These are phyloP conservation scores for Xylota segnis DNA, from an alignment of 2,888 invertebrate species.

Conservation along the genomic window DNA sequence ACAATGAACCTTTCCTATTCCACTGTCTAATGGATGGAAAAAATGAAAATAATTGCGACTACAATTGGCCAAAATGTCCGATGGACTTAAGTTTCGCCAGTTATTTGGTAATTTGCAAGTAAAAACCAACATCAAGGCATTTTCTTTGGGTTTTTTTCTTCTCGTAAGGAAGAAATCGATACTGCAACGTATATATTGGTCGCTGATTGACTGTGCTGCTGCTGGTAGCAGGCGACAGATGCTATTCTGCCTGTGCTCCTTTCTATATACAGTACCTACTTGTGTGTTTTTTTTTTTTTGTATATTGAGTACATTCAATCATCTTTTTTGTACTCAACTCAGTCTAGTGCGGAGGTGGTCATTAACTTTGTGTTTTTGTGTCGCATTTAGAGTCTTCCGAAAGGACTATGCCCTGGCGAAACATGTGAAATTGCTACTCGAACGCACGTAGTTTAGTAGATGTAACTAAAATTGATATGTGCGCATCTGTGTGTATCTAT, in stretches of 20 bases:
- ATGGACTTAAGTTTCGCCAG: neutral
- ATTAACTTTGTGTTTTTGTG: slow-evolving; percentile 11
- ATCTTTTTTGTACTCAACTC: neutral
- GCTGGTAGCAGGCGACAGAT: slow-evolving; percentile 51
- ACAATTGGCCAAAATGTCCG: slow-evolving; percentile 9
- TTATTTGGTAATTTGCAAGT: slow-evolving; percentile 10
- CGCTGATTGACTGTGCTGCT: slow-evolving; percentile 68
- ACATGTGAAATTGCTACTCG: neutral
- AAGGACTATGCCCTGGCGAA: neutral
- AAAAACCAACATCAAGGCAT: slow-evolving; percentile 40
- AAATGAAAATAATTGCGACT: slow-evolving; percentile 27
- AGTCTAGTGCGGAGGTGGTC: neutral
- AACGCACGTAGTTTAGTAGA: neutral
- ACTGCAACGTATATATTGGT: slow-evolving; percentile 73
- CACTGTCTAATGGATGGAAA: slow-evolving; percentile 20
- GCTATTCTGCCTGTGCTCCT: slow-evolving; percentile 59
- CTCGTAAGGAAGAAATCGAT: slow-evolving; percentile 73
- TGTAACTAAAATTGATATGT: neutral
- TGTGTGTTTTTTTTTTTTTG: slow-evolving; percentile 9
- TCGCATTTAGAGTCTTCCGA: neutral
- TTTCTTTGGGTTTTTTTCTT: slow-evolving; percentile 43
- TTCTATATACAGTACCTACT: slow-evolving; percentile 43
- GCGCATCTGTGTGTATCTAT: slow-evolving; percentile 23
- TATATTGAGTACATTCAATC: neutral
- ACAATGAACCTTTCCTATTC: slow-evolving; percentile 63